Conservation (phyloP, 1,140 invertebrate genomes). For the Brachionus asplanchnoidis region DNA sequence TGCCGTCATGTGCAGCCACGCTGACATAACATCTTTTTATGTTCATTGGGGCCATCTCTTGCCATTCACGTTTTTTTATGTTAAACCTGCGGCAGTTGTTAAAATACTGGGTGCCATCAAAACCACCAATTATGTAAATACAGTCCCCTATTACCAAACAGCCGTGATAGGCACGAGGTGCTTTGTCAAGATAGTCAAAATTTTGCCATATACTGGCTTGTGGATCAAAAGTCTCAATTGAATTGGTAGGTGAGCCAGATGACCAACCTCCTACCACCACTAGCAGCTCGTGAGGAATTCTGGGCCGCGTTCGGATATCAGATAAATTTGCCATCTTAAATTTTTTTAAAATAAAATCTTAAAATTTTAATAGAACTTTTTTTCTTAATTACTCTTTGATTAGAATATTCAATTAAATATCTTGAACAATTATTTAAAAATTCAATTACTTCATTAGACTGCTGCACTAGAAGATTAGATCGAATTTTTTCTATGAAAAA, state of each 20-base stretch:
- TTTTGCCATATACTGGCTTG: background rate
- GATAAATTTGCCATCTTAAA: background rate
- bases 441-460: constrained; percentile 64
- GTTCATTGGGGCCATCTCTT: constrained; percentile 45
- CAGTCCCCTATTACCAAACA: constrained; percentile 42
- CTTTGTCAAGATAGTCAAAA: background rate
- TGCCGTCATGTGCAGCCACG: constrained; percentile 65
- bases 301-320: constrained; percentile 50
- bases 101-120: constrained; percentile 47
- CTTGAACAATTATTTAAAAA: constrained; percentile 70
- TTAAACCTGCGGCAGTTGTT: constrained; percentile 47
- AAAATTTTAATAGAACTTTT: constrained; percentile 47
- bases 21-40: constrained; percentile 59
- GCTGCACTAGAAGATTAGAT: constrained; percentile 63
- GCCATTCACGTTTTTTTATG: constrained; percentile 44
- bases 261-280: constrained; percentile 71
- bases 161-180: constrained; percentile 47
- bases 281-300: constrained; percentile 60
- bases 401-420: constrained; percentile 67
- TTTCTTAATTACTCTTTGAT: constrained; percentile 60
- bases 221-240: constrained; percentile 70
- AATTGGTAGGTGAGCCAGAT: constrained; percentile 66
- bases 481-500: constrained; percentile 48
- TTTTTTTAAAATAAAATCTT: constrained; percentile 35
- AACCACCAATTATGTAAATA: constrained; percentile 48